Evolutionary conservation across 2,888 invertebrate genomes (phyloP), one percentile per base, ranked within the genome.

Genomic region (Desoria tigrina): DNA sequence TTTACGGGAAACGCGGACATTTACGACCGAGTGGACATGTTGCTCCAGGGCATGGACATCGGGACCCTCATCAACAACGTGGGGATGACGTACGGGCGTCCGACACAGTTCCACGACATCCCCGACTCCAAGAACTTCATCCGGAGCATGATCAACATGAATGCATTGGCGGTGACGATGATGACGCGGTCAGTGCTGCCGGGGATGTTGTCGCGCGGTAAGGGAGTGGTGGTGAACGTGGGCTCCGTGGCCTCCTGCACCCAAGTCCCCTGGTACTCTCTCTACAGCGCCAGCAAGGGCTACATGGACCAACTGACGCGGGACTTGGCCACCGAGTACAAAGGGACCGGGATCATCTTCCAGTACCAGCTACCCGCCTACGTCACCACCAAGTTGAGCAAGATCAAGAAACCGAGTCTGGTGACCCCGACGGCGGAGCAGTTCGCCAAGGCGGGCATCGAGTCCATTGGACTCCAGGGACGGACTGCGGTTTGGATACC

Each of bases 361-460:
- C 93, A 95, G 82, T 88, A 89, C 78, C 83, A 94, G 0, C 81
- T 88, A 62, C 94, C 95, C 0, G 93, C 91, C 1, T 91, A 89
- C 75, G 93, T 95, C 0, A 90, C 92, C 21, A 92, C 94, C 0
- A 94, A 94, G 78, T 91, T 93, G 90, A 88, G 90, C 2, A 90
- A 90, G 53, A 49, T 77, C 88, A 84, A 85, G n/a, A 79, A 78
- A 73, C 83, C 87, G 28, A 85, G 87, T 0, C 83, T 87, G 80
- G 86, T 91, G 82, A 88, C 90, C 0, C 92, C 92, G 0, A 84
- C 86, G 0, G 86, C 92, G 0, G 84, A 87, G 53, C 83, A 81
- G 26, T 92, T 86, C 79, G 92, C 90, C 28, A 83, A 83, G 58
- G 84, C 87, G 0, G 88, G 91, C 0, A 79, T 92, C 1, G 83